Conservation (phyloP, 64 coral and sea anemone species). For the Hydrozoanthus tunicans region DNA sequence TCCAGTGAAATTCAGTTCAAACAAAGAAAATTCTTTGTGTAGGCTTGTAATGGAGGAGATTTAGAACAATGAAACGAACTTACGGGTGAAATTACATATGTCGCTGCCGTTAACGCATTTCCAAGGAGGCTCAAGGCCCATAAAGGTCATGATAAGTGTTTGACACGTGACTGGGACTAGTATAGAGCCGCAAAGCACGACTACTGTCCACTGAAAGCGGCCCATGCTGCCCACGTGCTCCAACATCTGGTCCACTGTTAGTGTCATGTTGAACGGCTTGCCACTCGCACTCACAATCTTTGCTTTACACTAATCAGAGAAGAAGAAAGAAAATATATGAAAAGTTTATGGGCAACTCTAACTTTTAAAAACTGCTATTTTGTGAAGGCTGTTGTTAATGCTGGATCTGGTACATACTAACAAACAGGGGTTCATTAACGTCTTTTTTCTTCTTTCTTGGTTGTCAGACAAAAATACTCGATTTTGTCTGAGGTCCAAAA, state of each 20-base stretch:
- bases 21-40: no score
- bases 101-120: conserved; percentile 76
- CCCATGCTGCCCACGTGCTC: conserved; percentile 79
- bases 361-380: no score
- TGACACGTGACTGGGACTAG: conserved; percentile 87
- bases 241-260: conserved; percentile 75
- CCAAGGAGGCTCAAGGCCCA: conserved; percentile 85
- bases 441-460: no score
- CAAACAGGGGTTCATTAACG: no score
- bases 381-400: no score
- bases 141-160: conserved; percentile 91
- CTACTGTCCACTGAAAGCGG: conserved; percentile 81
- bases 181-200: conserved; percentile 69
- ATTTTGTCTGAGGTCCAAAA: no score
- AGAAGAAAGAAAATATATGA: neutral
- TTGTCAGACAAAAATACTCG: no score
- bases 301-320: neutral
- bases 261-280: conserved; percentile 45
- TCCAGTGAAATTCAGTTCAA: no score
- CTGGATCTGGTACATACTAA: no score
- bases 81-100: conserved; percentile 90
- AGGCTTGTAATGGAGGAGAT: no score
- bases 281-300: neutral
- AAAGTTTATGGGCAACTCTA: no score
- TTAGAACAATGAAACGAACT: conserved; percentile 12